A percentile compares a stretch with the other conserved stretches of the same genome.
These are phyloP conservation scores for Paracentrotus lividus DNA, from an alignment of 53 echinoderm and acorn worm genomes.

Conservation along the genomic window DNA sequence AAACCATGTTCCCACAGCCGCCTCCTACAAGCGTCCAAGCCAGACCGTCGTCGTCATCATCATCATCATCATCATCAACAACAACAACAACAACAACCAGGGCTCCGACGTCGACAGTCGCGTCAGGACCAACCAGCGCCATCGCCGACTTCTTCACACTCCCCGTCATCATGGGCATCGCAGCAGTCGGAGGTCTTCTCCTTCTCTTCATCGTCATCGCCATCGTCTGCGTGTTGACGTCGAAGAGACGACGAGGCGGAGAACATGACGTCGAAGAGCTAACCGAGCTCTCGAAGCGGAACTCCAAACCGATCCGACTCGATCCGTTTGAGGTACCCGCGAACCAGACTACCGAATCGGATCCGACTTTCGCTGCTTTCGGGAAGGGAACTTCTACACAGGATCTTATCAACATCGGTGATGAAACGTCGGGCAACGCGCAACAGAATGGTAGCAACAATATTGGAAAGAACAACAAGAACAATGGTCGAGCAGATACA, in stretches of 20 bases:
- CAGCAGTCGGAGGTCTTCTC: conserved; percentile 50
- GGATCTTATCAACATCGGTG: conserved; percentile 57
- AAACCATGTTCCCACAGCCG: conserved; percentile 29
- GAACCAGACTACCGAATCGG: conserved; percentile 12
- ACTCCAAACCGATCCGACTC: conserved; percentile 57
- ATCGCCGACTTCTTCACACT: conserved; percentile 43
- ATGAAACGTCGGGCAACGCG: neutral
- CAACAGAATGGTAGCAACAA: conserved; percentile 62
- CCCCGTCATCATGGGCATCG: conserved; percentile 60
- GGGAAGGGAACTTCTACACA: conserved; percentile 62
- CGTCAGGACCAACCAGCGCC: conserved; percentile 10
- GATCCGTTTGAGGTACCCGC: conserved; percentile 50
- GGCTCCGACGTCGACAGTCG: neutral
- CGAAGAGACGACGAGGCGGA: conserved; percentile 56
- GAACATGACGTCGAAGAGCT: conserved; percentile 53
- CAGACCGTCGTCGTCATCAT: neutral
- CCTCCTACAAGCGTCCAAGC: neutral
- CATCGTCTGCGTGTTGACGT: conserved; percentile 63
- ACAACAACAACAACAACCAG: no score
- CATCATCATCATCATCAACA: no score
- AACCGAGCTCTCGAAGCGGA: conserved; percentile 56
- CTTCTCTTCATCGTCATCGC: conserved; percentile 27
- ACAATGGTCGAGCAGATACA: neutral
- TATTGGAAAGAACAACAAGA: neutral
- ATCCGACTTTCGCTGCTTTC: conserved; percentile 60